These are phyloP conservation scores for Stratiolaelaps scimitus DNA, from an alignment of 1,140 invertebrate genomes.

Conservation along the genomic window DNA sequence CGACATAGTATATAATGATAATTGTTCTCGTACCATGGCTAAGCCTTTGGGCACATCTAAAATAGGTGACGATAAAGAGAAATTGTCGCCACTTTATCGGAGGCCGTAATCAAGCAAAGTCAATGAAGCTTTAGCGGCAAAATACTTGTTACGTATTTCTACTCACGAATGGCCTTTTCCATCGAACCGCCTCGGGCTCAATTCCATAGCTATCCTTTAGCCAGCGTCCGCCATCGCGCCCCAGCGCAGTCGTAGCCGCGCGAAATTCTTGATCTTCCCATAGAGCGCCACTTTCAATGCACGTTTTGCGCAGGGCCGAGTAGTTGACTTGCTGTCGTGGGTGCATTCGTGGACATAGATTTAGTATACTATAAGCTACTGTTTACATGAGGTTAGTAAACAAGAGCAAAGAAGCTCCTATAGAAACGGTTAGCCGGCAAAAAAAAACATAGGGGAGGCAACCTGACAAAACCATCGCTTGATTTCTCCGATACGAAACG, in stretches of 20 bases:
- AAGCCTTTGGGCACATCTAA: too few species aligned
- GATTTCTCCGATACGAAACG: too few species aligned
- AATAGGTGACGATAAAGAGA: not conserved
- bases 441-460: too few species aligned
- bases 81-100: not conserved
- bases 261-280: conserved; percentile 26
- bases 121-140: too few species aligned
- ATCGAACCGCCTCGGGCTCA: not conserved
- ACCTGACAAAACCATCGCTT: too few species aligned
- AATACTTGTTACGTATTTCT: not conserved
- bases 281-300: conserved; percentile 15
- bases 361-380: too few species aligned
- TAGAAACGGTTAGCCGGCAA: too few species aligned
- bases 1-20: too few species aligned
- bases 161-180: conserved; percentile 23
- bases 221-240: conserved; percentile 1
- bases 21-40: too few species aligned
- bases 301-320: not conserved
- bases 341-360: not conserved
- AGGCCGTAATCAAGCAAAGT: not conserved
- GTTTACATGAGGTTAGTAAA: too few species aligned
- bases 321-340: not conserved
- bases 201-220: not conserved
- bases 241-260: not conserved
- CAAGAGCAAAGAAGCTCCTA: too few species aligned